Base-by-base conservation (phyloP, 2,797 vertebrate genomes). In the Columba guinea region DNA sequence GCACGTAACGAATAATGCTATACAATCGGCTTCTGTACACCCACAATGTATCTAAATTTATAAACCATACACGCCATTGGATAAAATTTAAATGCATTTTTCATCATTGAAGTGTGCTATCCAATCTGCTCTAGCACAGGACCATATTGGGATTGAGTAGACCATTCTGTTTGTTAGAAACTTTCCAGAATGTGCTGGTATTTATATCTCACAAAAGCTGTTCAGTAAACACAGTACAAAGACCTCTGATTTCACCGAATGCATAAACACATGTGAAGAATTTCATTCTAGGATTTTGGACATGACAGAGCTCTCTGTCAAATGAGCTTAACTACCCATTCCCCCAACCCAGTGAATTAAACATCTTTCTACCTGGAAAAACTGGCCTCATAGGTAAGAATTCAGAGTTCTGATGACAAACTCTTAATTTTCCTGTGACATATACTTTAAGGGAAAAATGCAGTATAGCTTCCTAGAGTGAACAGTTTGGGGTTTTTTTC, bases 201-300 rank as follows among this genome's bases (percentile, higher is more conserved):
- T 96, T 96, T 96, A 92, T 95, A 96, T 90, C 92, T 89, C 91
- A 89, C 39, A 79, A 96, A 97, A 97, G 94, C 96, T 96, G 96
- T 97, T 96, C 95, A 73, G 93, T 93, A 94, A 95, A 91, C 94
- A 96, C 75, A 90, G 69, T 3, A 96, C 92, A 83, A 85, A 96
- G 93, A 95, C 91, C 91, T 89, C 85, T 95, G 87, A 95, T 94
- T 94, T 90, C 94, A 89, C 82, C 21, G 5, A 94, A 88, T 77
- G 88, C 62, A 59, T 14, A 22, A 92, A 80, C 90, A 91, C 7
- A 4, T 94, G 94, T 13, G 2, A 35, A 62, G 84, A 94, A 93
- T 92, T 91, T 96, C 83, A 95, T 81, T 93, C 65, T 80, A 11
- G 14, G 41, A 79, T 85, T 79, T 76, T 0, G 2, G 93, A 67